Evolutionary conservation across 2,113 vertebrate genomes (phyloP), one percentile per base, ranked within the genome.

Genomic region (Leptodactylus fuscus): DNA sequence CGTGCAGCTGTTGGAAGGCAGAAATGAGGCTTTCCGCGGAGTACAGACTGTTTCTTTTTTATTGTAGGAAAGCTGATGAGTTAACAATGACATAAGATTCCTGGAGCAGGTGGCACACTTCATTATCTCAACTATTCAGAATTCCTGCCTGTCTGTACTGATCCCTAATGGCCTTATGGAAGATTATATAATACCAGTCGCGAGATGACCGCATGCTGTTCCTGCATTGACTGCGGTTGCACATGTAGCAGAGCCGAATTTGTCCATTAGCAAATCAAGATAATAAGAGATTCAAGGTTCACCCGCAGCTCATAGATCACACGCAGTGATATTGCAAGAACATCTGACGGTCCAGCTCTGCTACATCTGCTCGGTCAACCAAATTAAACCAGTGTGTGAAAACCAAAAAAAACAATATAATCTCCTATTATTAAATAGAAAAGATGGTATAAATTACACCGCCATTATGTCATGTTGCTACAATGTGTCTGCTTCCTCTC

Each of bases 91-190:
- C 51, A 83, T 88, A 85, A 87, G 78, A 88, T 85, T 87, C 86
- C 88, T 88, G 58, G 86, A 89, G 87, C 89, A 93, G 89, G 90
- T 92, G 89, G 81, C 71, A 53, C n/a, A 77, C n/a, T 24, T 83
- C 29, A 85, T 87, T 74, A 5, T 74, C 83, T 88, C 74, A 77
- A 76, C 58, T 79, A 80, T 90, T 89, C 89, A 81, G 60, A 91
- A 83, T 83, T 76, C 4, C 78, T 85, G 67, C 81, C 85, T 89
- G 87, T 85, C 83, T 87, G 82, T 29, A 86, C 3, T 51, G 62
- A 76, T 73, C 60, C 89, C 77, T 41, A 87, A 62, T 89, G 69
- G 87, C 65, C 86, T 80, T 41, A 85, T 10, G 71, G 29, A 49
- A 85, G 85, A 88, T 88, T 85, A 88, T 87, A 78, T 18, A 32